phyloP scores from a whole-genome alignment of 64 coral and sea anemone species.

The Stichodactyla mertensii region DNA sequence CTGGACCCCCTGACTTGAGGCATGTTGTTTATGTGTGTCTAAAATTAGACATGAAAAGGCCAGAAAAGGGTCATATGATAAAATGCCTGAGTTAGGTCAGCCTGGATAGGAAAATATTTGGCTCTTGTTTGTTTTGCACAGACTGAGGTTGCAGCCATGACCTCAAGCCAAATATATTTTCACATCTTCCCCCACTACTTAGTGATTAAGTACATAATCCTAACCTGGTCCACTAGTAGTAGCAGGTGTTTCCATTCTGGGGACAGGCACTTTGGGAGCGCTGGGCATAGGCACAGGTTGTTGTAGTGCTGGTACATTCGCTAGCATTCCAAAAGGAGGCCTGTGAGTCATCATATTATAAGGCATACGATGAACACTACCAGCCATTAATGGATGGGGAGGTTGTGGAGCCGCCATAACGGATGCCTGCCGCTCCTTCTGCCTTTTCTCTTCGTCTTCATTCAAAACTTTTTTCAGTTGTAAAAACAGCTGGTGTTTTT shows the following conservation, averaged over 20 bases:
- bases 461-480: constrained; percentile 84
- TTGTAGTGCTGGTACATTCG: background rate
- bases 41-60: no score
- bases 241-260: background rate
- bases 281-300: background rate
- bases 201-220: background rate
- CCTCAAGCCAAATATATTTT: no score
- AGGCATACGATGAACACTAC: constrained; percentile 11
- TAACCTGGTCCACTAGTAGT: background rate
- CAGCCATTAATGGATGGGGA: background rate
- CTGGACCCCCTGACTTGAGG: no score
- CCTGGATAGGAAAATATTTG: no score
- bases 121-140: no score
- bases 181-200: no score
- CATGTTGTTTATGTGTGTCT: no score
- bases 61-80: no score
- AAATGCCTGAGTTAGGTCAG: no score
- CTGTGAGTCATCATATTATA: background rate
- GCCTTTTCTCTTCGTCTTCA: constrained; percentile 63
- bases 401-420: background rate
- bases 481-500: constrained; percentile 84
- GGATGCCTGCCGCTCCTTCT: constrained; percentile 26
- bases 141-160: no score
- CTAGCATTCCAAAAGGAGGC: constrained; percentile 4
- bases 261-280: background rate